phyloP scores from a whole-genome alignment of 2,113 vertebrate species.

The Gracilinanus agilis region DNA sequence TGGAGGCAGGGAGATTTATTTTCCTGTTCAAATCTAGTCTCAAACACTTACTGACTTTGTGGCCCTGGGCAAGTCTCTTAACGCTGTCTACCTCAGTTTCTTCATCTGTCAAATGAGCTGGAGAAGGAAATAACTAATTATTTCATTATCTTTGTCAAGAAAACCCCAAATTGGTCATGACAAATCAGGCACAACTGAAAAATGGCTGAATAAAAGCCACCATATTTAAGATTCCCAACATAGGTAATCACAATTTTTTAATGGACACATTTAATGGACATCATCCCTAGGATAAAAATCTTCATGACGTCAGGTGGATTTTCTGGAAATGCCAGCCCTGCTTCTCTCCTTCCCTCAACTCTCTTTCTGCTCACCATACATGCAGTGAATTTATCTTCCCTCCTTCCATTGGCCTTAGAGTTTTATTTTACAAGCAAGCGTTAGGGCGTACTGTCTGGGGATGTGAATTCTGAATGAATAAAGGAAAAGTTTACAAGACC shows the following conservation, averaged over 20 bases:
- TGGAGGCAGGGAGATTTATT: too few species aligned
- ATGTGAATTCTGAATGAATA: conserved; percentile 14
- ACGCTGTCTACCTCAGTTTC: too few species aligned
- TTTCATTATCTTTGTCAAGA: too few species aligned
- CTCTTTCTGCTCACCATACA: neutral
- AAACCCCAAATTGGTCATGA: too few species aligned
- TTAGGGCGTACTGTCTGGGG: neutral
- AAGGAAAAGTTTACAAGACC: neutral
- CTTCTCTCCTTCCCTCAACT: neutral
- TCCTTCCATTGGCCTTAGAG: neutral
- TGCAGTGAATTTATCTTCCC: conserved; percentile 5
- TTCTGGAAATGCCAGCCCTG: conserved; percentile 3
- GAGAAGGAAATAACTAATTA: too few species aligned
- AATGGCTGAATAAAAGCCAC: too few species aligned
- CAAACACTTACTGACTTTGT: too few species aligned
- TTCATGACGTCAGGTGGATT: neutral
- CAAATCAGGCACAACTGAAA: too few species aligned
- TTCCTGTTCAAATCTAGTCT: too few species aligned
- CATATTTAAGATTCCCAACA: neutral
- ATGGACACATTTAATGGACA: neutral
- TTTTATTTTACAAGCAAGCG: conserved; percentile 26
- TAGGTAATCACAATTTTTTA: neutral
- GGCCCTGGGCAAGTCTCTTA: too few species aligned
- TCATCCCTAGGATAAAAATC: neutral
- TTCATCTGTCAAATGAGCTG: too few species aligned